Evolutionary conservation across 2,797 vertebrate species (phyloP), one percentile per base, ranked within the genome.

Genomic region (Rhinella marina): DNA sequence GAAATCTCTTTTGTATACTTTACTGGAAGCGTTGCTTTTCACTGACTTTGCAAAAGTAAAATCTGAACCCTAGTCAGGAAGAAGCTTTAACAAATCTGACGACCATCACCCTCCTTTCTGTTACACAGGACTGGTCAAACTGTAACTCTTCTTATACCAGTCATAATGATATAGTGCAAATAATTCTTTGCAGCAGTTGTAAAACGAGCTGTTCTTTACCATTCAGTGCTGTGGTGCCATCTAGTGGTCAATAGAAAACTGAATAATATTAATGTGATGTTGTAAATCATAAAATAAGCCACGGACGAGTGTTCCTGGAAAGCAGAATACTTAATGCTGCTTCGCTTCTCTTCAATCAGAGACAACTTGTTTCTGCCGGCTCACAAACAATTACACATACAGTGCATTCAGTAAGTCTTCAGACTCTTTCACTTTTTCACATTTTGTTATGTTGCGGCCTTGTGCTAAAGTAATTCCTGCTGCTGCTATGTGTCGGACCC

Each of bases 201-300:
- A 77, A 77, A 77, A 52, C 54, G 21, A 77, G 48, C 13, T 77
- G 48, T 77, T 54, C 12, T 13, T 16, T 16, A 12, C n/a, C 23
- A 41, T 41, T 5, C 41, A 25, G 75, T 25, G 1, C 1, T 52
- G 17, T 12, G 70, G 29, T 48, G 75, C 50, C 72, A 13, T 52
- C 72, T 75, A 75, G 72, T 75, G 72, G 72, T 50, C 21, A 23
- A 75, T 50, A 75, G 50, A n/a, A 52, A 52, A 77, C 54, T 73
- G 19, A 73, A 25, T 12, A 14, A 54, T 14, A 52, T 52, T 54
- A 75, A 11, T 75, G 52, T 13, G n/a, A 50, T 75, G 52, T 52
- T 50, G 25, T 2, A 32, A 16, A 32, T 29, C 27, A 14, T 29
- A 23, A 50, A 73, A 21, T 3, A 41, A 48, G 9, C 16, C 4